phyloP scores from a whole-genome alignment of 1,140 invertebrate species.

The Drosophila pseudoobscura region DNA sequence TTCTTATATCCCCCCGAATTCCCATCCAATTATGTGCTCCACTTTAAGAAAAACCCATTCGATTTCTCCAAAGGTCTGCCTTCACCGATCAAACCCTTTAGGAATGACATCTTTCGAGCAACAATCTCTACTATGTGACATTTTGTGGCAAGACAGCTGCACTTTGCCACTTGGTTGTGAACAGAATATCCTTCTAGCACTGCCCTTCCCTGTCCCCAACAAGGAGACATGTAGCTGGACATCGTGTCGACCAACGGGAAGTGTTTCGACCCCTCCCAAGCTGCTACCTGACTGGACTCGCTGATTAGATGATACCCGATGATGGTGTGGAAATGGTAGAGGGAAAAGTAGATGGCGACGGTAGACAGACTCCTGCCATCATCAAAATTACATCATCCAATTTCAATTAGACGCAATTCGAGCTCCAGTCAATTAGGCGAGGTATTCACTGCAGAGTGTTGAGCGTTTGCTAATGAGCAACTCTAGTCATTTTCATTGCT shows the following conservation, averaged over 20 bases:
- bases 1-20: too few species aligned
- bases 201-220: not conserved
- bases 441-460: slow-evolving; percentile 14
- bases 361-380: slow-evolving; percentile 11
- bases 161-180: too few species aligned
- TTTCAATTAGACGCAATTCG: slow-evolving; percentile 55
- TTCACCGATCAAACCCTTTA: too few species aligned
- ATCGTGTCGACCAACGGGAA: slow-evolving; percentile 2
- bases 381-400: slow-evolving; percentile 46
- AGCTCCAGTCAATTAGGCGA: slow-evolving; percentile 36
- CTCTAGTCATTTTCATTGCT: slow-evolving; percentile 11
- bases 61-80: too few species aligned
- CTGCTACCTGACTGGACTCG: slow-evolving; percentile 18
- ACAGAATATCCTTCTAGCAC: too few species aligned
- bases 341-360: not conserved
- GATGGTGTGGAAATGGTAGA: not conserved
- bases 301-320: slow-evolving; percentile 17
- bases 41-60: too few species aligned
- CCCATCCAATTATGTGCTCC: too few species aligned
- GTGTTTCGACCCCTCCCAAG: slow-evolving; percentile 11
- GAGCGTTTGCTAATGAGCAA: slow-evolving; percentile 46
- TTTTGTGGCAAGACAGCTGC: too few species aligned
- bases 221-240: not conserved
- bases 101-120: too few species aligned
- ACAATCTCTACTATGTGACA: too few species aligned